Evolutionary conservation across 1,140 invertebrate genomes (phyloP).

Genomic region (Andrena cerasifolii): DNA sequence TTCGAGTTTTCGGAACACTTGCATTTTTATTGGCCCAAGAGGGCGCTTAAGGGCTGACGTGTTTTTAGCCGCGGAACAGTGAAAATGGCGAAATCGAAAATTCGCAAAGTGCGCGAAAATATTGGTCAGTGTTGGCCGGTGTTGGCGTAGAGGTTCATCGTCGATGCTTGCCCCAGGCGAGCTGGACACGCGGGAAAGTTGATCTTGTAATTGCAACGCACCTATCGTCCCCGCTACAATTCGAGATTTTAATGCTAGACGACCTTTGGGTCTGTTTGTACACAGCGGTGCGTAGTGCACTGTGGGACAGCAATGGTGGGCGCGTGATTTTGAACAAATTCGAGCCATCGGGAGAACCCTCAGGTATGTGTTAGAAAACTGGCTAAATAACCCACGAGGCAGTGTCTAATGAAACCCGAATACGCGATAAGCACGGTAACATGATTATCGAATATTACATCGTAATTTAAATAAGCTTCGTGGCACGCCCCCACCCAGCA

Average conservation of each 20-base stretch:
- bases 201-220: conserved; percentile 22
- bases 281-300: conserved; percentile 75
- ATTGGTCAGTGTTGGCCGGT: conserved; percentile 12
- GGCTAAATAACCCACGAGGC: neutral
- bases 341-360: conserved; percentile 80
- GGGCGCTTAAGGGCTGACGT: conserved; percentile 67
- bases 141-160: neutral
- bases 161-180: neutral
- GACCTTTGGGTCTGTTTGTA: conserved; percentile 69
- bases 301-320: conserved; percentile 87
- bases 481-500: conserved; percentile 69
- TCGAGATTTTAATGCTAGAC: conserved; percentile 45
- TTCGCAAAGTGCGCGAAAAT: conserved; percentile 75
- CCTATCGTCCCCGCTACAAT: conserved; percentile 10
- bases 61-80: conserved; percentile 75
- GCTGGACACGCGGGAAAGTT: neutral
- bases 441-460: conserved; percentile 11
- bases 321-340: conserved; percentile 88
- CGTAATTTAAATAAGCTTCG: conserved; percentile 45
- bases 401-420: conserved; percentile 16
- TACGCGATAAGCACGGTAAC: neutral
- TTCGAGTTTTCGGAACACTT: conserved; percentile 50
- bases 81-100: conserved; percentile 75
- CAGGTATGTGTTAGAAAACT: conserved; percentile 68
- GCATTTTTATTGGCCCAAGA: conserved; percentile 61